Base-by-base conservation (phyloP, 2,888 invertebrate species). In the Leptarthrus brevirostris region DNA sequence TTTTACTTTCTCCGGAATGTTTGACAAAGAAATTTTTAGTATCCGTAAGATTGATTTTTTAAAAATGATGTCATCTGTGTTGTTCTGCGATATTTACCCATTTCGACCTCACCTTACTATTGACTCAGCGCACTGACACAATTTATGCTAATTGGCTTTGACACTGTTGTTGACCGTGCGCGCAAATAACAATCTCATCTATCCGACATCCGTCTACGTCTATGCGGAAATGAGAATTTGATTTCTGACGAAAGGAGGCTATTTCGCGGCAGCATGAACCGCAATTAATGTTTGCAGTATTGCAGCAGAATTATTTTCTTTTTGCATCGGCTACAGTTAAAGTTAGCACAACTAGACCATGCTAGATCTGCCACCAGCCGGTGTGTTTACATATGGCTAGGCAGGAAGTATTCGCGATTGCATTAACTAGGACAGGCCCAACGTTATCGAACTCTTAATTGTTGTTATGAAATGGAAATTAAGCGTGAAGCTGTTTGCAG, bases 71-170 rank as follows among this genome's bases (percentile, higher is more conserved):
- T 64, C 64, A 64, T 44, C 18, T 8, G 1, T 20, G 20, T 40
- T 40, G 40, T 40, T 40, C 2, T 12, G 40, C n/a, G 40, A 12
- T 40, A 40, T 40, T 12, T 40, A 40, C 1, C 40, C 8, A 40
- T 40, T 12, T 40, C 24, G 20, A 40, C 24, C 40, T 61, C 40
- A 36, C 61, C 44, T 40, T 18, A 61, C 40, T n/a, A 20, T 1
- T 20, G 12, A 40, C 36, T 12, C 6, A 22, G 61, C 40, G 5
- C 36, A 36, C 4, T 71, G 71, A 54, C 71, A 71, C 71, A 71
- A 71, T 71, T 71, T 71, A 71, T 71, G 71, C 40, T 54, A 71
- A 71, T 71, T 71, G 54, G 36, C 12, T 12, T 10, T 16, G 20
- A 40, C 2, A 49, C 20, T 61, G 52, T 49, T 26, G 30, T 22